phyloP scores from a whole-genome alignment of 2,113 vertebrate species.

The Xiphorhynchus elegans region DNA sequence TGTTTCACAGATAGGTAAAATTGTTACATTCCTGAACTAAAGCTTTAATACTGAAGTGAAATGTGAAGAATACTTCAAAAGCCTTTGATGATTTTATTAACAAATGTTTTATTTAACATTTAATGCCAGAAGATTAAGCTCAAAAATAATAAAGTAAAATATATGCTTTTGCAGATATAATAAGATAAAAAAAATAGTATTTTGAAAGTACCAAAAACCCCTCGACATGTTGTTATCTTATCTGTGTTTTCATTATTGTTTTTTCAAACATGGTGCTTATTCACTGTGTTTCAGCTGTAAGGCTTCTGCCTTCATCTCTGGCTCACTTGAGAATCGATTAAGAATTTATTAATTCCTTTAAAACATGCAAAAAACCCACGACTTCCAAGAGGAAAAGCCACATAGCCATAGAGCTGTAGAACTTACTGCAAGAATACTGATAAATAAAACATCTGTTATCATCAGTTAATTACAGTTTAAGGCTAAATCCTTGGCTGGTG shows the following conservation, averaged over 20 bases:
- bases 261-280: neutral
- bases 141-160: neutral
- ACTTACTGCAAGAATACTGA: neutral
- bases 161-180: conserved; percentile 2
- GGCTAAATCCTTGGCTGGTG: neutral
- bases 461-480: neutral
- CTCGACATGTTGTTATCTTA: neutral
- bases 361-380: conserved; percentile 17
- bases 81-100: conserved; percentile 17
- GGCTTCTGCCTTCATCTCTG: neutral
- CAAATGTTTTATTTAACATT: conserved; percentile 24
- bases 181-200: neutral
- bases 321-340: conserved; percentile 11
- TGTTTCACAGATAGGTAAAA: neutral
- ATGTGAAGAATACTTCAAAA: neutral
- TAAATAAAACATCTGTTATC: neutral
- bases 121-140: neutral
- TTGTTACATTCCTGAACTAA: neutral
- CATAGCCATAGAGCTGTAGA: neutral
- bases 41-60: neutral
- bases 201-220: neutral
- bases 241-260: neutral
- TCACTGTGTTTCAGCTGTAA: neutral
- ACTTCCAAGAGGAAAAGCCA: conserved; percentile 8
- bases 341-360: conserved; percentile 11